Conservation (phyloP, 53 echinoderm and acorn worm species). For the Apostichopus leukothele region DNA sequence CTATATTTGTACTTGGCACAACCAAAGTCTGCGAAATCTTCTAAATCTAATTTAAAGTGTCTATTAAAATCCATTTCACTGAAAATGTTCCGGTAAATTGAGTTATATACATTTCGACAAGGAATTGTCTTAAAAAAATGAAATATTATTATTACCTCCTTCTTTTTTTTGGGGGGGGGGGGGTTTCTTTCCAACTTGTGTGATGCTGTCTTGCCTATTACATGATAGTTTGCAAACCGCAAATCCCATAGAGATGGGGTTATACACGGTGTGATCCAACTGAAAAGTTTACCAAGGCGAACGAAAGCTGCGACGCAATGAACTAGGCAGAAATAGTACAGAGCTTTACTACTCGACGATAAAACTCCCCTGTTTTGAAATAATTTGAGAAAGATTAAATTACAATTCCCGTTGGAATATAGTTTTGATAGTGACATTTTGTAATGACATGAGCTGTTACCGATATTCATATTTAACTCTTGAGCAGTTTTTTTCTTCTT, state of each 20-base stretch:
- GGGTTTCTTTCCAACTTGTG: neutral
- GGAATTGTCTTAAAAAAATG: neutral
- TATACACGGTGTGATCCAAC: neutral
- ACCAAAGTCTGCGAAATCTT: neutral
- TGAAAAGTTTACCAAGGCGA: no score
- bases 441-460: neutral
- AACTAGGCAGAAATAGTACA: no score
- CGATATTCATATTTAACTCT: neutral
- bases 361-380: neutral
- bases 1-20: no score
- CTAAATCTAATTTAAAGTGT: neutral
- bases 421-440: neutral
- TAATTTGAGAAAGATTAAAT: conserved; percentile 2
- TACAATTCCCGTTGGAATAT: conserved; percentile 1
- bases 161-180: no score
- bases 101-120: neutral
- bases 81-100: neutral
- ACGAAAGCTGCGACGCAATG: no score
- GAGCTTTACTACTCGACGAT: no score
- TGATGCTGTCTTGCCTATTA: neutral
- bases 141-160: neutral
- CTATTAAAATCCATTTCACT: neutral
- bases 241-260: neutral
- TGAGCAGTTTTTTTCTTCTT: neutral
- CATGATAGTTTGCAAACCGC: neutral